Percentiles rank a stretch among this genome's conserved stretches.
phyloP scores from a whole-genome alignment of 2,797 vertebrate species.

The Malacoctenus gilli region DNA sequence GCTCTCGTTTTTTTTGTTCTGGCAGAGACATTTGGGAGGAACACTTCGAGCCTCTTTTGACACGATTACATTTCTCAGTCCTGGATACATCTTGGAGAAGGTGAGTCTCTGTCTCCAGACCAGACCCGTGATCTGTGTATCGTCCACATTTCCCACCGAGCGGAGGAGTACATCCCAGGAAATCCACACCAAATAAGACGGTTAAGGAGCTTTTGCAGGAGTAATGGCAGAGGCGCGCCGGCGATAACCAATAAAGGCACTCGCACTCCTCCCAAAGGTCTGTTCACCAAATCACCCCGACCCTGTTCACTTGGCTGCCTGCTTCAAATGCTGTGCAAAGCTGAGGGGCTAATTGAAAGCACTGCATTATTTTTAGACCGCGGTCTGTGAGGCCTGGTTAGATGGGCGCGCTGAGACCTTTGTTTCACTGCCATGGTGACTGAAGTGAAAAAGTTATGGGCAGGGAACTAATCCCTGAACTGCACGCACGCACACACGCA shows the following conservation, averaged over 20 bases:
- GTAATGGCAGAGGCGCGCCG: conserved; percentile 11
- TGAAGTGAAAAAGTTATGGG: conserved; percentile 62
- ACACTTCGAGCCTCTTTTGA: conserved; percentile 29
- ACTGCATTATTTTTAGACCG: conserved; percentile 65
- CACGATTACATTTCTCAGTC: conserved; percentile 47
- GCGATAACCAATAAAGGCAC: conserved; percentile 38
- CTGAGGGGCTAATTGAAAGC: conserved; percentile 64
- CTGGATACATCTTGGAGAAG: conserved; percentile 2
- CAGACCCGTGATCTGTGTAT: neutral
- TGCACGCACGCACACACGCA: conserved; percentile 12
- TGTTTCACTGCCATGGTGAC: conserved; percentile 57
- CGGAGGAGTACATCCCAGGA: conserved; percentile 1
- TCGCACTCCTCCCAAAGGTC: conserved; percentile 41
- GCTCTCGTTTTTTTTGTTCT: conserved; percentile 2
- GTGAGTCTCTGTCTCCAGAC: conserved; percentile 5
- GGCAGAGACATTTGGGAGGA: neutral
- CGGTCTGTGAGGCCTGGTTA: conserved; percentile 46
- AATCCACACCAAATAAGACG: conserved; percentile 10
- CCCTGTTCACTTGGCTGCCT: conserved; percentile 57
- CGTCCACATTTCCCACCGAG: conserved; percentile 22
- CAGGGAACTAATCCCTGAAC: conserved; percentile 54
- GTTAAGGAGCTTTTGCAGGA: conserved; percentile 19
- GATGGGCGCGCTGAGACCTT: conserved; percentile 52
- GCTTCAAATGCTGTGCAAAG: conserved; percentile 54
- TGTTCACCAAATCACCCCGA: conserved; percentile 46